Percentiles rank a stretch among this genome's conserved stretches.
These are phyloP conservation scores for Neotoma lepida DNA, from an alignment of 2,113 vertebrate genomes.

Conservation along the genomic window DNA sequence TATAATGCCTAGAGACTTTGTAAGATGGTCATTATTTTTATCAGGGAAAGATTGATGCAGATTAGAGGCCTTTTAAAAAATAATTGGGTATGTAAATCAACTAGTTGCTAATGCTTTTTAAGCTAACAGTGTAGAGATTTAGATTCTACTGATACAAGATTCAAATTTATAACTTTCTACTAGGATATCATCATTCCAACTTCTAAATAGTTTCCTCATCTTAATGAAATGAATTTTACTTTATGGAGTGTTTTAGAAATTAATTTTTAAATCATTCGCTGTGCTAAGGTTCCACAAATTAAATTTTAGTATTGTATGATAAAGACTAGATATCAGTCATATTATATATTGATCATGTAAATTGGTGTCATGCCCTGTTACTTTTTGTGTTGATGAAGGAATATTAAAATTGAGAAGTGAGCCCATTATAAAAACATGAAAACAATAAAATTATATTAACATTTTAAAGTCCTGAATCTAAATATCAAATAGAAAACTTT, in stretches of 20 bases:
- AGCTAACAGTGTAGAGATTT: not conserved
- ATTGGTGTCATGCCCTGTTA: not conserved
- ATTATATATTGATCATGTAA: not conserved
- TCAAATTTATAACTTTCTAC: not conserved
- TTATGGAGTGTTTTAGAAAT: not conserved
- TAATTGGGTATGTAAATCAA: not conserved
- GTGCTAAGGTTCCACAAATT: not conserved
- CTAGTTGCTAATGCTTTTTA: not conserved
- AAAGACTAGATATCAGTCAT: not conserved
- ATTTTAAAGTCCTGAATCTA: not conserved
- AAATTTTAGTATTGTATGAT: not conserved
- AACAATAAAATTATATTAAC: slow-evolving; percentile 17
- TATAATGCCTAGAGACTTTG: not conserved
- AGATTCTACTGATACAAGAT: not conserved
- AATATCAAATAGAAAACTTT: not conserved
- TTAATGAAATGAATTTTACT: not conserved
- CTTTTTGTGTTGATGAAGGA: slow-evolving; percentile 7
- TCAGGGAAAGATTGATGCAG: not conserved
- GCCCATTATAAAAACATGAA: slow-evolving; percentile 5
- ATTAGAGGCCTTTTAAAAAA: not conserved
- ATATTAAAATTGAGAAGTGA: not conserved
- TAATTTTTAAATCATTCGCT: slow-evolving; percentile 31
- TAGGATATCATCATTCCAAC: not conserved
- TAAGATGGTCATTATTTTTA: slow-evolving; percentile 6
- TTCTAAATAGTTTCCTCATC: not conserved